A percentile compares a stretch with the other conserved stretches of the same genome.
phyloP scores from a whole-genome alignment of 2,113 vertebrate species.

The Triplophysa tibetana region DNA sequence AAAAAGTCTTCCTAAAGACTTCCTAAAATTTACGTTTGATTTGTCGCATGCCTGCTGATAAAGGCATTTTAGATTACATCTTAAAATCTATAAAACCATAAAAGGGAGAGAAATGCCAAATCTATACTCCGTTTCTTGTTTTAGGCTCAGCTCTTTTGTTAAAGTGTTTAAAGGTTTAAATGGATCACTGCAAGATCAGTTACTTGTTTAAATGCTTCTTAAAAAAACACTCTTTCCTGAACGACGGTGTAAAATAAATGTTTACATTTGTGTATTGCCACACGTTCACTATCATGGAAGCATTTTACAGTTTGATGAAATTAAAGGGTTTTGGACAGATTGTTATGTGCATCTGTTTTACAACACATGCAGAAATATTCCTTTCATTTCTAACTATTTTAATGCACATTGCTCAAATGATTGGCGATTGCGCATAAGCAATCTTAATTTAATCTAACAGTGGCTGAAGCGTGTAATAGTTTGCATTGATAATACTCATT shows the following conservation, averaged over 20 bases:
- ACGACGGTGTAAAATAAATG: background rate
- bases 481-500: too few relatives aligned
- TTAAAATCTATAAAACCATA: too few relatives aligned
- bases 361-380: background rate
- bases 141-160: background rate
- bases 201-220: background rate
- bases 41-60: too few relatives aligned
- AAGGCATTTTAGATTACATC: too few relatives aligned
- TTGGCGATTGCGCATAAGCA: too few relatives aligned
- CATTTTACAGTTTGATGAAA: background rate
- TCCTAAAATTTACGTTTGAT: background rate
- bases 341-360: background rate
- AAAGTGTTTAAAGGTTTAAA: background rate
- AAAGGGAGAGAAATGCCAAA: too few relatives aligned
- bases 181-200: background rate
- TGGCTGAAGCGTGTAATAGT: too few relatives aligned
- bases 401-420: background rate
- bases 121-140: background rate
- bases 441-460: too few relatives aligned
- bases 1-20: too few relatives aligned
- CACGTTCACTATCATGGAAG: background rate
- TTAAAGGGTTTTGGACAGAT: background rate
- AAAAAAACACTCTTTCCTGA: background rate
- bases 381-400: background rate
- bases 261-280: background rate